Base-by-base conservation (phyloP, 1,140 invertebrate species). In the Plutomurus gul region DNA sequence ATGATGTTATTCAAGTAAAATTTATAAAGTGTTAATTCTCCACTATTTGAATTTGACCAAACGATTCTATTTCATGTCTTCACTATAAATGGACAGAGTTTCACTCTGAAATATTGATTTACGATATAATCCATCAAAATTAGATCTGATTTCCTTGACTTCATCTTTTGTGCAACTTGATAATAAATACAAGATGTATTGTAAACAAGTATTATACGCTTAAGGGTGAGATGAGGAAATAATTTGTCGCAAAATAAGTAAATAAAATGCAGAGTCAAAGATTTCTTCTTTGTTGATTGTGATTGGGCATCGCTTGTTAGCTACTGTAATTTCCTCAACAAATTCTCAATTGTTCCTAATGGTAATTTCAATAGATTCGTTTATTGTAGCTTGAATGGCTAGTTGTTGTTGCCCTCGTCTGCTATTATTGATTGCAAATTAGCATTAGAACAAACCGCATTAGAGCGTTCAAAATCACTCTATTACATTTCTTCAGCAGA, bases 281-380 rank as follows among this genome's bases (percentile, higher is more conserved):
- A 51, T 10, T 3, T 18, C 18, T 46, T n/a, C 13, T 6, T 18
- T 47, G 56, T 33, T 65, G 56, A 65, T 65, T 65, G 56, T 65
- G 56, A 65, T 65, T 65, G 56, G 56, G 36, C 56, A 65, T 65
- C 30, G 56, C 56, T 65, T 65, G 56, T 65, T 65, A 65, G 27
- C 56, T 65, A 18, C 56, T 65, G 56, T 65, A 65, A 65, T 65
- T 65, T 65, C 56, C 56, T 65, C 30, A 36, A 33, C 56, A 65
- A 65, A 25, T 65, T 65, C 56, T 65, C 56, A 65, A 65, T 65
- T 65, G 56, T 30, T 65, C 56, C 56, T 65, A 65, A 65, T 65
- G 56, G 56, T 65, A 65, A 65, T 65, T 65, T 65, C 56, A 65
- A 65, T 65, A 33, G 56, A 65, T 65, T 65, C 56, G 36, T 65